Conservation (phyloP, 2,888 invertebrate genomes). For the Drosophila peninsularis region DNA sequence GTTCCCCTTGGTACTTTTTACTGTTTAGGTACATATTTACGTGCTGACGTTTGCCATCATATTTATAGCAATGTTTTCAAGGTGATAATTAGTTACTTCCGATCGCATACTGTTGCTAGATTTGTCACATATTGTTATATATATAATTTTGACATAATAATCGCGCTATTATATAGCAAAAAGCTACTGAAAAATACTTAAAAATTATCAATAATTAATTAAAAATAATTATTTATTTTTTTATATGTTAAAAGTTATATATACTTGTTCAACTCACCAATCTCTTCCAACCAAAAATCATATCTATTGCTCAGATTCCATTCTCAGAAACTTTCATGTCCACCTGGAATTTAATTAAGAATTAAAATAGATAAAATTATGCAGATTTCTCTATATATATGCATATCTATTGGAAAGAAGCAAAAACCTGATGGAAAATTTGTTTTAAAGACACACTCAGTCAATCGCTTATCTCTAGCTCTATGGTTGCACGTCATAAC, state of each 20-base stretch:
- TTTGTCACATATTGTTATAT: background rate
- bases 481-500: slow-evolving; percentile 21
- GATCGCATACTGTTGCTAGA: background rate
- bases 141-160: background rate
- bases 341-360: background rate
- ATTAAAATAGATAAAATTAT: background rate
- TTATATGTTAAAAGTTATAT: too few species aligned
- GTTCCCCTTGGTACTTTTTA: background rate
- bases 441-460: background rate
- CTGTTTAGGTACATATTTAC: background rate
- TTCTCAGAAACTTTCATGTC: background rate
- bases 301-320: background rate
- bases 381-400: background rate
- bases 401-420: background rate
- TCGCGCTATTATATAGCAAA: background rate
- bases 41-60: background rate
- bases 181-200: background rate
- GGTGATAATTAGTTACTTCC: background rate
- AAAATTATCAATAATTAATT: too few species aligned
- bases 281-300: background rate
- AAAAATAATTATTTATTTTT: too few species aligned
- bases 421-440: background rate
- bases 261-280: too few species aligned
- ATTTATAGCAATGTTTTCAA: background rate
- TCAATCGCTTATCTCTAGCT: slow-evolving; percentile 15